Evolutionary conservation across 1,140 invertebrate genomes (phyloP).

Genomic region (Pygmarrhopalites habei): DNA sequence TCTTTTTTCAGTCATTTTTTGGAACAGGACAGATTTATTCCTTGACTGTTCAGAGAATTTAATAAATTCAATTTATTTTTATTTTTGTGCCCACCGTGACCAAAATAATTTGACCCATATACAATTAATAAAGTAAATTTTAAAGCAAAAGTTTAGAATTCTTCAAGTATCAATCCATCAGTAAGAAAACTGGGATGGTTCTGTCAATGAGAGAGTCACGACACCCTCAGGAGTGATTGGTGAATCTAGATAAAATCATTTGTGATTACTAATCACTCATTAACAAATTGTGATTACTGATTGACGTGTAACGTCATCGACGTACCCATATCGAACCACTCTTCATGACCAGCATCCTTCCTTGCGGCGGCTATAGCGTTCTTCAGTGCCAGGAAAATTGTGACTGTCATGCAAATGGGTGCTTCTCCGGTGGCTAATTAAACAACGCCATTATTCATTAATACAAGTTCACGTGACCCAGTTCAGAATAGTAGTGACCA

Average conservation of each 20-base stretch:
- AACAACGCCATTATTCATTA: constrained; percentile 17
- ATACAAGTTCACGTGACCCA: neutral
- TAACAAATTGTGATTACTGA: neutral
- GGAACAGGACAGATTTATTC: too few species aligned
- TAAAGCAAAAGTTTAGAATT: too few species aligned
- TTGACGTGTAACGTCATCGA: neutral
- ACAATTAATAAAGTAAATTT: too few species aligned
- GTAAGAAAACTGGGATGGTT: neutral
- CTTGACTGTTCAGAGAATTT: too few species aligned
- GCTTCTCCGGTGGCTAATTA: constrained; percentile 66
- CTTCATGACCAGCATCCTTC: constrained; percentile 46
- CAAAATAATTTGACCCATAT: too few species aligned
- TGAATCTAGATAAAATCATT: neutral
- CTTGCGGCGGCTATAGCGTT: constrained; percentile 61
- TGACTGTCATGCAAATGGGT: constrained; percentile 58
- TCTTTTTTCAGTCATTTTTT: too few species aligned
- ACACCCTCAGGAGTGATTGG: constrained; percentile 10
- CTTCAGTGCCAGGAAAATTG: constrained; percentile 61
- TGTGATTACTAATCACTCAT: neutral
- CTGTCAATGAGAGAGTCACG: neutral
- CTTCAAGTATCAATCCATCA: too few species aligned
- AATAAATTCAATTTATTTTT: too few species aligned
- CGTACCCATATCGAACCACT: constrained; percentile 16
- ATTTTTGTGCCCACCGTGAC: too few species aligned
- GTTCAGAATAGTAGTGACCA: neutral